phyloP scores from a whole-genome alignment of 2,113 vertebrate species.

The Aspidoscelis tigris region DNA sequence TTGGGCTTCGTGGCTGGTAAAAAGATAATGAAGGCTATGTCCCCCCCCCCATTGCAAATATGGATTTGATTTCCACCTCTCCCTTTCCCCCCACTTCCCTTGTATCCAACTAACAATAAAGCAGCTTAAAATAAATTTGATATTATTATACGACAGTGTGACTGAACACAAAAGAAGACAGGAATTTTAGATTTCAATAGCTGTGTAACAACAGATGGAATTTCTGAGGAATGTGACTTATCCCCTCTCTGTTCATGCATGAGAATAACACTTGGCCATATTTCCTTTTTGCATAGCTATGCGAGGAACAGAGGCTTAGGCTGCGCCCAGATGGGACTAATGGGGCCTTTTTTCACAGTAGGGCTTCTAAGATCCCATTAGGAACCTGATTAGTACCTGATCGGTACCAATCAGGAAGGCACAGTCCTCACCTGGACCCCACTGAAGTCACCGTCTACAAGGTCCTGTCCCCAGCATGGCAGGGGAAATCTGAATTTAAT shows the following conservation, averaged over 20 bases:
- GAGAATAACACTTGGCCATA: neutral
- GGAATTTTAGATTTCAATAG: neutral
- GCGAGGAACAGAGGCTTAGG: neutral
- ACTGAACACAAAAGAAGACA: neutral
- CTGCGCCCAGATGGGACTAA: too few species aligned
- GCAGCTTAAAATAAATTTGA: neutral
- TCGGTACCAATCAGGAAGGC: too few species aligned
- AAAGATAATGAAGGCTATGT: neutral
- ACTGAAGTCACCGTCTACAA: too few species aligned
- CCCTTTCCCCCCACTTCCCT: neutral
- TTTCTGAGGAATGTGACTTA: neutral
- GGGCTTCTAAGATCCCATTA: too few species aligned
- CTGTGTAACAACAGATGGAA: neutral
- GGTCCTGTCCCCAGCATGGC: too few species aligned
- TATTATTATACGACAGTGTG: neutral
- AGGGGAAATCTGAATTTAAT: too few species aligned
- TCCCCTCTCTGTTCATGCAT: neutral
- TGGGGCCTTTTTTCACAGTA: too few species aligned
- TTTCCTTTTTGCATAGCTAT: neutral
- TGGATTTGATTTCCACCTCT: neutral
- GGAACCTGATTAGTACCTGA: too few species aligned
- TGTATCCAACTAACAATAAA: neutral
- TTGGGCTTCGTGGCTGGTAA: neutral
- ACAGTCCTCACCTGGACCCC: too few species aligned
- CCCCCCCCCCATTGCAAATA: neutral